phyloP scores from a whole-genome alignment of 37 sponge, comb jelly and placozoan genomes.

The Ephydatia muelleri region DNA sequence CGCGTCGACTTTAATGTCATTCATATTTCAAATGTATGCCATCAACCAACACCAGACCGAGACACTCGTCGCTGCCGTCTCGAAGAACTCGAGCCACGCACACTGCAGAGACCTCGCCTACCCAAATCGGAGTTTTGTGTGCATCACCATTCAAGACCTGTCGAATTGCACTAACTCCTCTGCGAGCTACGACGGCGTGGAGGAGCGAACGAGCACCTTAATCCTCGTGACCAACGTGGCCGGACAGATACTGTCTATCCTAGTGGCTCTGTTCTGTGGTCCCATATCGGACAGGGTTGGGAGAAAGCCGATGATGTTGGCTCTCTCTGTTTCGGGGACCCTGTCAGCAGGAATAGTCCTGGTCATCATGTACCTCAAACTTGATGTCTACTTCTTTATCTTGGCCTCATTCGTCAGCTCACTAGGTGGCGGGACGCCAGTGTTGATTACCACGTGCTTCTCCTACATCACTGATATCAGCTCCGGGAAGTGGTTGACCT shows the following conservation, averaged over 20 bases:
- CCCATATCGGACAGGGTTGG: constrained; percentile 55
- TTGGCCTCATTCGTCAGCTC: constrained; percentile 11
- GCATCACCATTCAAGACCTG: constrained; percentile 23
- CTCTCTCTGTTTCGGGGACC: constrained; percentile 13
- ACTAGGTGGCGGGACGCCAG: constrained; percentile 42
- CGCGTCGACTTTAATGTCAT: constrained; percentile 24
- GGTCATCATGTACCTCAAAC: constrained; percentile 15
- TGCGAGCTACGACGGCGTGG: constrained; percentile 31
- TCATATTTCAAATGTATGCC: constrained; percentile 54
- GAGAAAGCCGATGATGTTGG: constrained; percentile 21
- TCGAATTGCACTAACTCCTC: constrained; percentile 1
- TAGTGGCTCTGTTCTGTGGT: constrained; percentile 36
- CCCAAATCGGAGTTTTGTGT: constrained; percentile 2
- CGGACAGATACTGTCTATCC: constrained; percentile 2
- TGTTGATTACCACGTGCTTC: constrained; percentile 19
- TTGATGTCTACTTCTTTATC: constrained; percentile 18
- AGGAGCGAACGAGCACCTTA: constrained; percentile 7
- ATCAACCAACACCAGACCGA: constrained; percentile 29
- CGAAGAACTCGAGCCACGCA: too few species aligned
- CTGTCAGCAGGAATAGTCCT: background rate
- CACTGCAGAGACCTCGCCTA: constrained; percentile 5
- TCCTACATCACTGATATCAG: constrained; percentile 58
- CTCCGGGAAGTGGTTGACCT: constrained; percentile 17
- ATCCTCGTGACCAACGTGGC: constrained; percentile 3
- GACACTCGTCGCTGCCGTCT: too few species aligned